phyloP scores from a whole-genome alignment of 2,888 invertebrate genomes.

The Falcaria lacertinaria region DNA sequence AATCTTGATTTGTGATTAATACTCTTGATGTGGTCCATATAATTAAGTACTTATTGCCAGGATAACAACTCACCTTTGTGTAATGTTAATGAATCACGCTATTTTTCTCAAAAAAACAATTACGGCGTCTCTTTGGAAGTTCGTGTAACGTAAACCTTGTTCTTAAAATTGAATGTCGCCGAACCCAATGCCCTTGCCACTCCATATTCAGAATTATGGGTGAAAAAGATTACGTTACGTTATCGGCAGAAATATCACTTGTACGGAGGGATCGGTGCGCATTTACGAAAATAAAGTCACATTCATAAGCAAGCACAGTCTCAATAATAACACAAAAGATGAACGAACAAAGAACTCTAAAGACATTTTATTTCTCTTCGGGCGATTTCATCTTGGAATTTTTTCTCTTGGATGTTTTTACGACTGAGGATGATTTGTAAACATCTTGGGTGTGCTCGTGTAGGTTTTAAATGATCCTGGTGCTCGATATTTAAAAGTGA shows the following conservation, averaged over 20 bases:
- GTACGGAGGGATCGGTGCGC: neutral
- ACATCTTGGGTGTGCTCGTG: neutral
- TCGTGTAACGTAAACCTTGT: slow-evolving; percentile 22
- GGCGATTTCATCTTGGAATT: neutral
- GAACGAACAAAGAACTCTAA: neutral
- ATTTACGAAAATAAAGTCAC: neutral
- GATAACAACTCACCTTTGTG: neutral
- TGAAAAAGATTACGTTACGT: neutral
- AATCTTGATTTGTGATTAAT: too few relatives aligned
- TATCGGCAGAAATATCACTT: neutral
- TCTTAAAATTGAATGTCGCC: slow-evolving; percentile 22
- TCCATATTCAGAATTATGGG: slow-evolving; percentile 13
- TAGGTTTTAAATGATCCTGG: too few relatives aligned
- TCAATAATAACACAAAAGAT: neutral
- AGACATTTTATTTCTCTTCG: neutral
- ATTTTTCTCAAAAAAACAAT: slow-evolving; percentile 15
- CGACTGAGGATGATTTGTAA: neutral
- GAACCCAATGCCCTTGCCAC: slow-evolving; percentile 23
- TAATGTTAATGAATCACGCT: neutral
- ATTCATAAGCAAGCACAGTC: neutral
- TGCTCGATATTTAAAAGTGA: slow-evolving; percentile 5
- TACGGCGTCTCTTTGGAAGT: slow-evolving; percentile 19
- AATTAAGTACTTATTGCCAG: slow-evolving; percentile 2
- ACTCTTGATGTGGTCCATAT: too few relatives aligned
- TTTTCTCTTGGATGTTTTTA: neutral